Conservation (phyloP, 92 coral and sea anemone species). For the Epizoanthus stellaris region DNA sequence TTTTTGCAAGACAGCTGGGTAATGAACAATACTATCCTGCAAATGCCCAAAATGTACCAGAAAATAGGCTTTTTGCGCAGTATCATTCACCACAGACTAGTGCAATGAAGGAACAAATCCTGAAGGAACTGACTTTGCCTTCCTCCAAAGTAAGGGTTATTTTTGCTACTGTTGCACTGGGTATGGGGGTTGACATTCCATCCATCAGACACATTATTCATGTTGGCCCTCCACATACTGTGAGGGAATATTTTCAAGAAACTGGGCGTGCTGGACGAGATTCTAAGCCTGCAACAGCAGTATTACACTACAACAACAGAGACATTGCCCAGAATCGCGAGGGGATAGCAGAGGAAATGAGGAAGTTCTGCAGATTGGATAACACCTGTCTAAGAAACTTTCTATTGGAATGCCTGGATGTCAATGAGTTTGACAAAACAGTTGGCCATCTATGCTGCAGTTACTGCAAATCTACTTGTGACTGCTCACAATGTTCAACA, state of each 20-base stretch:
- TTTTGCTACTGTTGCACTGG: constrained; percentile 76
- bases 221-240: constrained; percentile 45
- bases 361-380: constrained; percentile 31
- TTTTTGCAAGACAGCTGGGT: constrained; percentile 25
- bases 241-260: constrained; percentile 38
- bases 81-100: constrained; percentile 57
- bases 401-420: constrained; percentile 29
- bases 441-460: constrained; percentile 28
- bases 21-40: constrained; percentile 38
- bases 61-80: constrained; percentile 29
- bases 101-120: constrained; percentile 60
- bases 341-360: constrained; percentile 26
- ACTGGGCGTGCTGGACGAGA: constrained; percentile 54
- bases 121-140: constrained; percentile 1
- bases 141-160: constrained; percentile 47
- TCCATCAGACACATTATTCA: constrained; percentile 48
- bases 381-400: constrained; percentile 23
- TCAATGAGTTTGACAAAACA: background rate
- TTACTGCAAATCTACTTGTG: constrained; percentile 8
- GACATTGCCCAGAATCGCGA: constrained; percentile 39
- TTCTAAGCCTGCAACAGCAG: constrained; percentile 31
- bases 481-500: constrained; percentile 1
- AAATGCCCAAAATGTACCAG: constrained; percentile 4
- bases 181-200: constrained; percentile 75
- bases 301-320: constrained; percentile 37